Evolutionary conservation across 2,797 vertebrate species (phyloP).

Genomic region (Squalus acanthias): DNA sequence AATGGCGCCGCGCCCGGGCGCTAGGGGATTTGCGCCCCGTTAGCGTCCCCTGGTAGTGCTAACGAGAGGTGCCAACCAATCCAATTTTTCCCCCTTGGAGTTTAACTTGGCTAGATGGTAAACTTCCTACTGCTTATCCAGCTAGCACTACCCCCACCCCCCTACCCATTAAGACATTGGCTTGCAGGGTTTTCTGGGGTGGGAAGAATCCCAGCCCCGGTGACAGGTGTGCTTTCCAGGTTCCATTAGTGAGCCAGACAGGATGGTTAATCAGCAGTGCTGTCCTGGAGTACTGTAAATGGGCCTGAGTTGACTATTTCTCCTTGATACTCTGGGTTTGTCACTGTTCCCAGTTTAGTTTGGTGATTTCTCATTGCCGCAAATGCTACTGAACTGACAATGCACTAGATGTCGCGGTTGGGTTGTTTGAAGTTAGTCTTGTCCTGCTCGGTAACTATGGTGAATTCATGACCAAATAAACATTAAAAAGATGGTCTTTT

Average conservation of each 20-base stretch:
- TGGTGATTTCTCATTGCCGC: not conserved
- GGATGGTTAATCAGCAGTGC: not conserved
- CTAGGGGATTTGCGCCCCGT: no score
- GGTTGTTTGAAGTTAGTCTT: not conserved
- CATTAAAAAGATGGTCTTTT: not conserved
- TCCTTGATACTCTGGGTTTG: not conserved
- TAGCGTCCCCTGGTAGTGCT: no score
- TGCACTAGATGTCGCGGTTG: not conserved
- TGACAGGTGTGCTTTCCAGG: not conserved
- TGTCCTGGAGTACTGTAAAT: not conserved
- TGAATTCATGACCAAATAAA: not conserved
- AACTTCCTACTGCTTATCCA: not conserved
- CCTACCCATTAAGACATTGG: not conserved
- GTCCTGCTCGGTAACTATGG: not conserved
- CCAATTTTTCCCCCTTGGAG: not conserved
- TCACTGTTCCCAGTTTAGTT: not conserved
- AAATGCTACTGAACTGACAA: not conserved
- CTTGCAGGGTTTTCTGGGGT: not conserved
- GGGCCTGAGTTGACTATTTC: not conserved
- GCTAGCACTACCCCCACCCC: not conserved
- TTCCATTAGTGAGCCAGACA: not conserved
- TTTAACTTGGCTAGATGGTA: not conserved
- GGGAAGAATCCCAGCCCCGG: not conserved
- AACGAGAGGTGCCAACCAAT: no score
- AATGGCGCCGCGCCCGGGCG: no score